phyloP scores from a whole-genome alignment of 2,113 vertebrate species.

The Tiliqua scincoides region DNA sequence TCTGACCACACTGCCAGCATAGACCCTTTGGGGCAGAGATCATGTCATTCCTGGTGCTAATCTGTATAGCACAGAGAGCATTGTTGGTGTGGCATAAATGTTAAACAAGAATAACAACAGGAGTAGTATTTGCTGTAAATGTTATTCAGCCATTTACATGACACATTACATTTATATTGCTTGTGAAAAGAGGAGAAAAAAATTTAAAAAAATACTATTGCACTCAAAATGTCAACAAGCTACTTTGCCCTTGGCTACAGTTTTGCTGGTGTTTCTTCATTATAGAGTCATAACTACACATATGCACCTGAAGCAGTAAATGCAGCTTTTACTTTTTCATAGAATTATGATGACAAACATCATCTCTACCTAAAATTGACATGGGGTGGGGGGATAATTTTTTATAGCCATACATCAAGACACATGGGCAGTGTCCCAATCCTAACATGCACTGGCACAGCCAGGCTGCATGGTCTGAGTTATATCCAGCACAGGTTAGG shows the following conservation, averaged over 20 bases:
- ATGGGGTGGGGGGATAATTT: neutral
- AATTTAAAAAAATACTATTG: conserved; percentile 13
- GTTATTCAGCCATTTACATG: neutral
- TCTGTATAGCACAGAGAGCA: neutral
- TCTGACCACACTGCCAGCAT: neutral
- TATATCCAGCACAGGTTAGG: too few relatives aligned
- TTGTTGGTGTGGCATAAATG: neutral
- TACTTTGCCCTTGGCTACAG: conserved; percentile 9
- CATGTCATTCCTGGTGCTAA: neutral
- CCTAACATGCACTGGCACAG: too few relatives aligned
- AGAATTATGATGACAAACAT: conserved; percentile 22
- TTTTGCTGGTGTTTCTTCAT: conserved; percentile 24
- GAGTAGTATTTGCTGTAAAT: neutral
- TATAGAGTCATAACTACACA: conserved; percentile 9
- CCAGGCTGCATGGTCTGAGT: too few relatives aligned
- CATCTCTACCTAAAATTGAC: neutral
- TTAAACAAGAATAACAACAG: conserved; percentile 12
- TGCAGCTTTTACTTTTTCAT: conserved; percentile 3
- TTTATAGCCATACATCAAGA: neutral
- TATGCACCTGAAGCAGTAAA: neutral
- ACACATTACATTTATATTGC: conserved; percentile 2
- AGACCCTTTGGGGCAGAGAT: neutral
- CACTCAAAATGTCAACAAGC: conserved; percentile 8
- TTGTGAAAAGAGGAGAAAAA: conserved; percentile 35
- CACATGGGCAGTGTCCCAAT: too few relatives aligned